Evolutionary conservation across 2,888 invertebrate species (phyloP).

Genomic region (Agonopterix heracliana): DNA sequence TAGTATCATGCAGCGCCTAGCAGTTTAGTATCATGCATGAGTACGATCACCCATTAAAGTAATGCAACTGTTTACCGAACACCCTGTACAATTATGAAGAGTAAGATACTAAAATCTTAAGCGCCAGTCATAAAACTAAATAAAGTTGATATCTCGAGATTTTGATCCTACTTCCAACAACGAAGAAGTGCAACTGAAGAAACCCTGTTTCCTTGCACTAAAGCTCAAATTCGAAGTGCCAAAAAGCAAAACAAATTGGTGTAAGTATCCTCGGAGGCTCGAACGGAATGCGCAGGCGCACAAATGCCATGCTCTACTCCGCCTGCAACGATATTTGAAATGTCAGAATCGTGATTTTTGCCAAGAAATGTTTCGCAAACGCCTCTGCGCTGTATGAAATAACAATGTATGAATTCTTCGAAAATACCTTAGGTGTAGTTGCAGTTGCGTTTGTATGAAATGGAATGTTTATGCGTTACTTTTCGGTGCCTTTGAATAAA

Average conservation of each 20-base stretch:
- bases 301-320: constrained; percentile 63
- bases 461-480: too few relatives aligned
- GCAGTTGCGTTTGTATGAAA: background rate
- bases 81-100: too few relatives aligned
- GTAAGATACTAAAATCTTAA: background rate
- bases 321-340: constrained; percentile 60
- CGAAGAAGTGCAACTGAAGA: background rate
- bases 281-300: constrained; percentile 48
- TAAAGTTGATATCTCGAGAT: background rate
- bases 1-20: too few relatives aligned
- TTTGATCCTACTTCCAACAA: background rate
- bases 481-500: background rate
- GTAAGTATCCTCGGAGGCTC: constrained; percentile 28
- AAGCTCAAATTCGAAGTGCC: too few relatives aligned
- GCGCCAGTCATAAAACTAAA: background rate
- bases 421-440: background rate
- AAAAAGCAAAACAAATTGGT: constrained; percentile 3
- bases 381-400: constrained; percentile 23
- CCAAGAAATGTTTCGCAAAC: constrained; percentile 61
- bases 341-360: constrained; percentile 75
- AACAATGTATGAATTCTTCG: constrained; percentile 1
- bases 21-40: too few relatives aligned
- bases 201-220: background rate
- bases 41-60: too few relatives aligned
- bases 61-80: too few relatives aligned